Evolutionary conservation across 2,888 invertebrate genomes (phyloP), one percentile per base, ranked within the genome.

Genomic region (Eucera pruinosa): DNA sequence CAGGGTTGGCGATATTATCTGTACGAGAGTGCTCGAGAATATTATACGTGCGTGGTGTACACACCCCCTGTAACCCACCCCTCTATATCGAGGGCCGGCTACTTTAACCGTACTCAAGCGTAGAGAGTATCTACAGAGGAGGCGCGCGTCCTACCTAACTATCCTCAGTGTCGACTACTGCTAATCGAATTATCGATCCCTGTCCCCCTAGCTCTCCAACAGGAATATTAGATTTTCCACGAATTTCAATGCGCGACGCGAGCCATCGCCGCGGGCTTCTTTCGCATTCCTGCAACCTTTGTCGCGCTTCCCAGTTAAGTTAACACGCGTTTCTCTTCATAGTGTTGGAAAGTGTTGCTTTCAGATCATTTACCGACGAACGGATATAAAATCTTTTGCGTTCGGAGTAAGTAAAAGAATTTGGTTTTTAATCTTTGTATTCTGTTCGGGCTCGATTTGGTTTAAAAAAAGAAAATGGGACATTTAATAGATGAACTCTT

Each of bases 141-240:
- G 69, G 69, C 77, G 65, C 77, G 65, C 82, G 67, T 82, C 79
- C 70, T 30, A 47, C 69, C 78, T 73, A 80, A 76, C 79, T 73
- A 85, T 83, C 75, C 83, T 83, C 81, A 80, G 81, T 81, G 81
- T 81, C 86, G 82, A 85, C 87, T 86, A 82, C 84, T 87, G 82
- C 86, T 89, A 89, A 89, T 89, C 89, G 88, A 89, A 88, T 89
- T 89, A 89, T 89, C 89, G 89, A 89, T 89, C 86, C 87, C 66
- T 61, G 81, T 78, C 83, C 83, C 79, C 33, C 33, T 25, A 30
- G 65, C 77, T 74, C 79, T 43, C 78, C 55, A 77, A 57, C 48
- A 68, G 62, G 86, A 87, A 88, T 88, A 88, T 88, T 88, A 88
- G 83, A 88, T 88, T 87, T 82, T 76, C 78, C 61, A 78, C 77